Evolutionary conservation across 2,113 vertebrate species (phyloP).

Genomic region (Hyla sarda): DNA sequence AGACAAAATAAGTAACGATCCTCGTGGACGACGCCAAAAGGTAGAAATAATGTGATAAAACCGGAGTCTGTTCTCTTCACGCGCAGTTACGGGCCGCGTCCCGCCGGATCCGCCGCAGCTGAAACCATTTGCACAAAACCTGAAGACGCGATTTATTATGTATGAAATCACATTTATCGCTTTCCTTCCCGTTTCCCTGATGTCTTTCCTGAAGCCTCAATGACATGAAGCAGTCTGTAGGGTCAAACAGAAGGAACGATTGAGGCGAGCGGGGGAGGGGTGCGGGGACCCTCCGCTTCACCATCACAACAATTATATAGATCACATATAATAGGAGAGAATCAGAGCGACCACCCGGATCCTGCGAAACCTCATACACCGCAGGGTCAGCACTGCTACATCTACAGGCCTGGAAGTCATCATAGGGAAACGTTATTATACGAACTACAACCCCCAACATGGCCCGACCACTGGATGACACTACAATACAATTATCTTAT

Average conservation of each 20-base stretch:
- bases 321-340: background rate
- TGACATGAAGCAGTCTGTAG: background rate
- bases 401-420: too few species aligned
- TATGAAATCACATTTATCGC: slow-evolving; percentile 45
- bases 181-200: background rate
- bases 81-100: slow-evolving; percentile 8
- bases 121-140: slow-evolving; percentile 37
- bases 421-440: too few species aligned
- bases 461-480: too few species aligned
- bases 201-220: background rate
- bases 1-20: background rate
- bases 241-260: slow-evolving; percentile 21
- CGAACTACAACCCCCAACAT: too few species aligned
- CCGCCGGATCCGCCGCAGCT: slow-evolving; percentile 6
- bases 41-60: slow-evolving; percentile 24
- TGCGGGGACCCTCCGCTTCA: background rate
- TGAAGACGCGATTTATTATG: slow-evolving; percentile 44
- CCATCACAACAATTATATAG: background rate
- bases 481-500: too few species aligned
- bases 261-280: background rate
- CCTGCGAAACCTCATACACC: background rate
- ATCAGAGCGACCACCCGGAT: background rate
- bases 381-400: background rate
- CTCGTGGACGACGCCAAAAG: background rate
- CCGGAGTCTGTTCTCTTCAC: background rate